Conservation (phyloP, 2,888 invertebrate species). For the Drosophila gaucha region DNA sequence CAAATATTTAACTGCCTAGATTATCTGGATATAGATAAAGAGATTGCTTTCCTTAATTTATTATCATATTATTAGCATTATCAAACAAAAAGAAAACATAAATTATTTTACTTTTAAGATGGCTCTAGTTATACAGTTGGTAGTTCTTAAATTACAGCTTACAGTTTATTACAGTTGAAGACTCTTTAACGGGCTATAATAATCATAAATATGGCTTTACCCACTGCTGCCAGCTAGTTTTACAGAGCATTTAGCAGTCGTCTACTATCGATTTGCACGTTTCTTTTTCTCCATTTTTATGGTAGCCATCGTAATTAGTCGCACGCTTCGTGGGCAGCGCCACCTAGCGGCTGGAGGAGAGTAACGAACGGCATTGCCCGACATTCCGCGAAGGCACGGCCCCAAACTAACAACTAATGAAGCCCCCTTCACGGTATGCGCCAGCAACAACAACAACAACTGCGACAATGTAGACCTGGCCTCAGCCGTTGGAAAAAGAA, state of each 20-base stretch:
- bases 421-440: slow-evolving; percentile 56
- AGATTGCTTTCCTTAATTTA: too few relatives aligned
- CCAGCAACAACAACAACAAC: slow-evolving; percentile 23
- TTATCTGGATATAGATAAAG: too few relatives aligned
- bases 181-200: too few relatives aligned
- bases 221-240: background rate
- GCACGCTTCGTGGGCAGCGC: slow-evolving; percentile 67
- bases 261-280: too few relatives aligned
- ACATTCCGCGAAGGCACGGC: slow-evolving; percentile 67
- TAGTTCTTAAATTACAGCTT: too few relatives aligned
- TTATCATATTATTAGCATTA: too few relatives aligned
- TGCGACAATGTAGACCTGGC: slow-evolving; percentile 26
- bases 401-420: slow-evolving; percentile 63
- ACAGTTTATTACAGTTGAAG: too few relatives aligned
- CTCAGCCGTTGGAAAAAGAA: slow-evolving; percentile 1
- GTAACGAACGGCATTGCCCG: slow-evolving; percentile 84
- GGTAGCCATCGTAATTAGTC: slow-evolving; percentile 65
- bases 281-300: slow-evolving; percentile 7
- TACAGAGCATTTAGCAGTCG: slow-evolving; percentile 12
- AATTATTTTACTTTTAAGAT: too few relatives aligned
- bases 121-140: too few relatives aligned
- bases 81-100: too few relatives aligned
- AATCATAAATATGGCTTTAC: too few relatives aligned
- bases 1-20: too few relatives aligned
- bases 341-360: slow-evolving; percentile 64